These are phyloP conservation scores for Okamejei kenojei DNA, from an alignment of 2,797 vertebrate genomes.

Conservation along the genomic window DNA sequence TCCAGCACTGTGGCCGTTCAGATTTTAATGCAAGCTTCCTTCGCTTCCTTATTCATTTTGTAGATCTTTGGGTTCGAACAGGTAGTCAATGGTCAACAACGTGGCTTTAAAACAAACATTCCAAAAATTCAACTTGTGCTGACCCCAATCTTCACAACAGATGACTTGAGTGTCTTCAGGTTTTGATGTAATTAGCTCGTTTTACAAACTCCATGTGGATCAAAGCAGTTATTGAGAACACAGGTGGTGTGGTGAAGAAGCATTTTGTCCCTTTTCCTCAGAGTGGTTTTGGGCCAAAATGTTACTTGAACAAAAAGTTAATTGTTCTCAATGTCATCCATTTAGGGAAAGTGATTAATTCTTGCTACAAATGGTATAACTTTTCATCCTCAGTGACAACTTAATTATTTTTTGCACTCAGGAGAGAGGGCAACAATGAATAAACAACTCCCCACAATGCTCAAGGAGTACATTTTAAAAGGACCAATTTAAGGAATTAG, in stretches of 20 bases:
- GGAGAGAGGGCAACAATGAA: no score
- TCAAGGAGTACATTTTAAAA: no score
- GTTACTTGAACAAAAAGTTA: background rate
- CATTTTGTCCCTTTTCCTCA: background rate
- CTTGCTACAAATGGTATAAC: no score
- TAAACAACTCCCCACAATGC: no score
- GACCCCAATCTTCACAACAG: background rate
- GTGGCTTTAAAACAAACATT: background rate
- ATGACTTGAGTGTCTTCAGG: no score
- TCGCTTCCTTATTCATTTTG: background rate
- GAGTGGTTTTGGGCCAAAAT: background rate
- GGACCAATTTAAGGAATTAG: no score
- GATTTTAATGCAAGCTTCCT: background rate
- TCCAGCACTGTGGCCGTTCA: constrained; percentile 65
- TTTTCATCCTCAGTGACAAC: no score
- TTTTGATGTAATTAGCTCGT: background rate
- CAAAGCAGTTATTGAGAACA: background rate
- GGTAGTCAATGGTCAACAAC: background rate
- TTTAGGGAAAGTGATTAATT: background rate
- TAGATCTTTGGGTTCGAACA: background rate
- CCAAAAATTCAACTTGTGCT: no score
- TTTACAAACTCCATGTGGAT: background rate
- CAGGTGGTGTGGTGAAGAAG: background rate
- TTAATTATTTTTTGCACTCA: no score
- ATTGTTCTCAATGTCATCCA: background rate